Evolutionary conservation across 2,888 invertebrate species (phyloP).

Genomic region (Idaea straminata): DNA sequence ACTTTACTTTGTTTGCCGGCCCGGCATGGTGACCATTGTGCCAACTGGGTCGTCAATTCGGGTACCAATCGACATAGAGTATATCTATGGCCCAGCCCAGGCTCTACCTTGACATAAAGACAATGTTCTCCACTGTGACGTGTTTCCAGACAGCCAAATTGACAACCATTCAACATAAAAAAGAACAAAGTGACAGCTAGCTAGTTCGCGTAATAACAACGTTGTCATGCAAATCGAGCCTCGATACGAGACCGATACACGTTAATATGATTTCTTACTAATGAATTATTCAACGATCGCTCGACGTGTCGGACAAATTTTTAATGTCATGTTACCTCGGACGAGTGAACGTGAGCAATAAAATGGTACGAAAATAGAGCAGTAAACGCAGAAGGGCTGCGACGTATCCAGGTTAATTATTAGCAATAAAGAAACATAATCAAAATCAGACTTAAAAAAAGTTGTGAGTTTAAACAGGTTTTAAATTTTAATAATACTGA

Average conservation of each 20-base stretch:
- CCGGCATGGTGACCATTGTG: no score
- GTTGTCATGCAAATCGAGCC: conserved; percentile 62
- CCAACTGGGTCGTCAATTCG: no score
- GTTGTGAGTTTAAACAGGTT: background rate
- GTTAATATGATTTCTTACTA: conserved; percentile 57
- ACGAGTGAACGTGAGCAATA: conserved; percentile 37
- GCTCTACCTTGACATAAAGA: background rate
- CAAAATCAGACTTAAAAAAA: background rate
- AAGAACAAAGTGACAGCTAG: conserved; percentile 34
- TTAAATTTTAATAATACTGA: background rate
- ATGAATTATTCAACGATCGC: conserved; percentile 63
- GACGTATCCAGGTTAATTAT: background rate
- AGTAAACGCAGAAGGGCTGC: conserved; percentile 7
- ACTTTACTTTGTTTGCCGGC: no score
- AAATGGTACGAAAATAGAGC: conserved; percentile 14
- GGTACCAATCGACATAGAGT: no score
- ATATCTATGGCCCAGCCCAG: background rate
- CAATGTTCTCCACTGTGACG: background rate
- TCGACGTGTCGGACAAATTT: conserved; percentile 45
- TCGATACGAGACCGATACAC: conserved; percentile 49
- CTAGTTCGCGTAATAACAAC: conserved; percentile 39
- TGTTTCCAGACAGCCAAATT: conserved; percentile 6
- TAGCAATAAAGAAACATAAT: background rate
- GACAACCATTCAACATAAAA: conserved; percentile 11
- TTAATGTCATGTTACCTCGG: conserved; percentile 46